Evolutionary conservation across 2,113 vertebrate genomes (phyloP), one percentile per base, ranked within the genome.

Genomic region (Furnarius figulus): DNA sequence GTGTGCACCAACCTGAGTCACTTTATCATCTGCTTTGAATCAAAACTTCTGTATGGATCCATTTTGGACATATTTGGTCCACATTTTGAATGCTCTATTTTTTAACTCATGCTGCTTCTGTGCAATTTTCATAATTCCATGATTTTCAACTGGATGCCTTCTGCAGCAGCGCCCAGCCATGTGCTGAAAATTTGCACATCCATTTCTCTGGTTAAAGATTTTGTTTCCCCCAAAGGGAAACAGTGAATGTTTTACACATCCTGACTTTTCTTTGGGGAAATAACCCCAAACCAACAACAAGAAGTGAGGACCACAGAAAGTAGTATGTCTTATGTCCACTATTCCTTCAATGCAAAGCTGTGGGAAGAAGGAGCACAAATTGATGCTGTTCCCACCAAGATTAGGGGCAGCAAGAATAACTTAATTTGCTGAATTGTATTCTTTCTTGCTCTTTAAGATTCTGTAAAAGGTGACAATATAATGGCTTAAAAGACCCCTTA

Each of bases 381-480:
- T 67, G 44, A 20, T 73, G 30, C 62, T 85, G 73, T 65, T 96
- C 93, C 86, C 96, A 96, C 95, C 88, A 90, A 86, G 95, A 96
- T 95, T 91, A 95, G 31, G 79, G 23, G 25, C 58, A 83, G 55
- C 44, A 85, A 86, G 84, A 96, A 93, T 94, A 68, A 90, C 90
- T 91, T 79, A 47, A 87, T 95, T 93, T 92, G 84, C 85, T 95
- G 87, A 85, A 67, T 89, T 85, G 75, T 95, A 30, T 78, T 93
- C 88, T 93, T 93, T 84, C 76, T 93, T 88, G n/a, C 72, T 84
- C 27, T 93, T 75, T 37, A 91, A 77, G 47, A 46, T 67, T 87
- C 65, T 33, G 2, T 89, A 70, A 86, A 65, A 55, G 70, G 53
- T 96, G 71, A 68, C 55, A 85, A 44, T 90, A 70, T 65, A 96